Base-by-base conservation (phyloP, 2,113 vertebrate species). In the Oxygymnocypris stewartii region DNA sequence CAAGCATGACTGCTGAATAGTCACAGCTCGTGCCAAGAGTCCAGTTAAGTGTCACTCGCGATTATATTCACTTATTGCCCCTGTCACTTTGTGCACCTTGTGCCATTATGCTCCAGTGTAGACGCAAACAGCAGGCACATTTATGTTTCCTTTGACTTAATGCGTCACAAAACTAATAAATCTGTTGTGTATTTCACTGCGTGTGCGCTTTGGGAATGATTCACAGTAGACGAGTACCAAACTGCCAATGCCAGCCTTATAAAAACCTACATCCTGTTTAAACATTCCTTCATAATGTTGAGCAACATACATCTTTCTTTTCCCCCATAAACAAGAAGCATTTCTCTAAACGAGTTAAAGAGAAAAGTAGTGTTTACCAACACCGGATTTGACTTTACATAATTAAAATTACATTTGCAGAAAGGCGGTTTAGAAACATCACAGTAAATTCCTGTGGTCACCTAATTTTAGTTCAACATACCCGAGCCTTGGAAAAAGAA, bases 111-210 rank as follows among this genome's bases (percentile, higher is more conserved):
- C 88, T 78, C 25, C n/a, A 18, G 69, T 76, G 77, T 71, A 54
- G 73, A 83, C 28, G 74, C 76, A 87, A 88, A 89, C 84, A 86
- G 82, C 74, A 74, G 67, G 28, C 69, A 51, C 88, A 82, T 89
- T 89, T 83, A 89, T 85, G 77, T 59, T 79, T 87, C 84, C 86
- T 90, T 86, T 88, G 88, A 89, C 86, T 87, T 88, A 86, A 86
- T 87, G 80, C 84, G 73, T 89, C 88, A 89, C 67, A 73, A 83
- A 86, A 83, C 44, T 79, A 85, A 88, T 88, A 87, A 88, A 85
- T 61, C 83, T 84, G 71, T 65, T 84, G 82, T 82, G 69, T 54
- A 78, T 80, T 87, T 85, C 61, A 84, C 65, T 73, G 79, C n/a
- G 14, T 67, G 65, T 86, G 82, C 57, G 13, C 84, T 51, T 44